Base-by-base conservation (phyloP, 2,113 vertebrate genomes). In the Balaeniceps rex region DNA sequence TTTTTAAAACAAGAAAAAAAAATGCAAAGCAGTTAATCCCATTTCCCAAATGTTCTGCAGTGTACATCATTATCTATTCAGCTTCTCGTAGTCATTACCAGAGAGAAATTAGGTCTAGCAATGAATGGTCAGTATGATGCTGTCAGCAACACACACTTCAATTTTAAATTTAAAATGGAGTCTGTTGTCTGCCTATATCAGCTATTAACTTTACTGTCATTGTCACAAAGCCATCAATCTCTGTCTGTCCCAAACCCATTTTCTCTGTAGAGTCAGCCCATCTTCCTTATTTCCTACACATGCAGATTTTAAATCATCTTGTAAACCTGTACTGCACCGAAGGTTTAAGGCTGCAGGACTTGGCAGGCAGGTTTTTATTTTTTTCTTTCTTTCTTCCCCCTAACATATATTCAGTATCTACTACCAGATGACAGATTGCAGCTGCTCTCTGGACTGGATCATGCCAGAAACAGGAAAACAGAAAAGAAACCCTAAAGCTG, bases 171-270 rank as follows among this genome's bases (percentile, higher is more conserved):
- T 96, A 91, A 97, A 97, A 95, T 91, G 86, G 94, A 89, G 70
- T 83, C 89, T 95, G 81, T 94, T 93, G 90, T 95, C 88, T 95
- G 93, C 89, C 86, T 94, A 0, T 83, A 76, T 94, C 92, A 95
- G 94, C 96, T 93, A 96, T 97, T 97, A 98, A 97, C 94, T 97
- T 95, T 63, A 79, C 83, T 97, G 94, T 97, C 96, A 93, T 93
- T 95, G 90, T 94, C 95, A 97, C 94, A 95, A 94, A 96, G 92
- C 94, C 82, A 96, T 98, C 96, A 95, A 94, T 97, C 94, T 96
- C 93, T 3, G 28, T 93, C 87, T 77, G 81, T 95, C 93, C 83
- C 81, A 82, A 94, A 82, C 66, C 66, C 69, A 79, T 97, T 96
- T 95, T 93, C 94, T 92, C 28, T 70, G 63, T 76, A 89, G 74